Percentiles rank a stretch among this genome's conserved stretches.
These are phyloP conservation scores for Mesaphorura yosii DNA, from an alignment of 1,140 invertebrate species.

Conservation along the genomic window DNA sequence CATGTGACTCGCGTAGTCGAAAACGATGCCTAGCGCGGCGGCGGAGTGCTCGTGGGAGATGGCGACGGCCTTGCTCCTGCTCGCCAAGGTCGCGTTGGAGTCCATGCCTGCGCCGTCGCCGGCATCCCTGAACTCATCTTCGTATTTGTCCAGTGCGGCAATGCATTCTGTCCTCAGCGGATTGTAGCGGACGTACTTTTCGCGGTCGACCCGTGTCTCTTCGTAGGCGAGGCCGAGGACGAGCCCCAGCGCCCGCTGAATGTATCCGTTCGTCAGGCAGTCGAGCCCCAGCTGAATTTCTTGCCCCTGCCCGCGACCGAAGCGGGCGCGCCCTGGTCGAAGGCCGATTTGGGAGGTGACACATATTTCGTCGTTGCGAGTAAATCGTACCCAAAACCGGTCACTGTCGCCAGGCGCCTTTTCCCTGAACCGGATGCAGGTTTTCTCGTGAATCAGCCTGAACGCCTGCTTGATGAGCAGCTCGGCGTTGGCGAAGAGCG, in stretches of 20 bases:
- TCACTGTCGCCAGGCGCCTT: neutral
- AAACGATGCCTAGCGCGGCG: neutral
- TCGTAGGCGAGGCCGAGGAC: neutral
- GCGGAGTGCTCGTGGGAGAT: neutral
- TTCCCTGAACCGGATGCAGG: neutral
- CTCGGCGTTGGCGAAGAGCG: neutral
- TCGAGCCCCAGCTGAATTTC: neutral
- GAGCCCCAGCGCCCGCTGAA: neutral
- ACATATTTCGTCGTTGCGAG: neutral
- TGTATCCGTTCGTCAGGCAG: neutral
- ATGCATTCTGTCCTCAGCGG: too few species aligned
- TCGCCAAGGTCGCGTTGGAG: neutral
- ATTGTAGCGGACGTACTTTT: too few species aligned
- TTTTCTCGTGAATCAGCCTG: neutral
- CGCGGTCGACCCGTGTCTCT: neutral
- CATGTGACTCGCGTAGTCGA: neutral
- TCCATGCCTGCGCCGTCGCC: neutral
- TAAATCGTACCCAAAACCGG: neutral
- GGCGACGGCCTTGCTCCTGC: neutral
- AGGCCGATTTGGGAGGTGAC: neutral
- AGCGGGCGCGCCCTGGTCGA: too few species aligned
- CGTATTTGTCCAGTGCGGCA: too few species aligned
- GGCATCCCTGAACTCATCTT: neutral
- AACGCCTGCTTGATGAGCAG: neutral
- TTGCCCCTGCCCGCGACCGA: too few species aligned